phyloP scores from a whole-genome alignment of 2,888 invertebrate species.

The Tetanocera ferruginea region DNA sequence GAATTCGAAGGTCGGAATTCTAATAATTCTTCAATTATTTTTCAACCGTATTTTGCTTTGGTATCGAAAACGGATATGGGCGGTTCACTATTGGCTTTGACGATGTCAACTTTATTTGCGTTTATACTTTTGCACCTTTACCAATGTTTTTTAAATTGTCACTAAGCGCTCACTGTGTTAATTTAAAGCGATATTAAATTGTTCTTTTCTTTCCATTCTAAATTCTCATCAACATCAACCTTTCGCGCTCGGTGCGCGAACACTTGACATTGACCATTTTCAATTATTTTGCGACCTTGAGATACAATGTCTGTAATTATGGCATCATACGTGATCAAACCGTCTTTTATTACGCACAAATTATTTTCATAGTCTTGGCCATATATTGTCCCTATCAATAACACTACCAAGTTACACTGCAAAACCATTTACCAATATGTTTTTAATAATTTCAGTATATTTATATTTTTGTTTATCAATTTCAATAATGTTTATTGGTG shows the following conservation, averaged over 20 bases:
- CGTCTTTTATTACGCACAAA: no score
- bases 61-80: constrained; percentile 39
- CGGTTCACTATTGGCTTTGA: constrained; percentile 33
- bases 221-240: constrained; percentile 5
- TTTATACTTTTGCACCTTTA: constrained; percentile 37
- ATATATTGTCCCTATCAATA: not conserved
- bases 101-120: constrained; percentile 32
- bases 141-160: constrained; percentile 34
- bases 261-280: no score
- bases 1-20: constrained; percentile 21
- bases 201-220: constrained; percentile 15
- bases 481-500: constrained; percentile 6
- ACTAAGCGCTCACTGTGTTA: constrained; percentile 27
- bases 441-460: constrained; percentile 27
- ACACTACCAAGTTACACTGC: no score
- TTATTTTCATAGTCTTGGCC: no score
- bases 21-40: constrained; percentile 17
- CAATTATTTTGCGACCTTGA: constrained; percentile 32
- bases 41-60: constrained; percentile 37
- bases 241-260: constrained; percentile 21
- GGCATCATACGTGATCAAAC: constrained; percentile 23
- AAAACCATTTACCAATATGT: constrained; percentile 4
- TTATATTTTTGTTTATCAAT: no score
- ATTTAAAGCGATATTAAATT: constrained; percentile 14
- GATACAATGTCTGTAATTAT: constrained; percentile 37